A percentile compares a stretch with the other conserved stretches of the same genome.
Conservation (phyloP, 2,113 vertebrate genomes). For the Podarcis raffonei region DNA sequence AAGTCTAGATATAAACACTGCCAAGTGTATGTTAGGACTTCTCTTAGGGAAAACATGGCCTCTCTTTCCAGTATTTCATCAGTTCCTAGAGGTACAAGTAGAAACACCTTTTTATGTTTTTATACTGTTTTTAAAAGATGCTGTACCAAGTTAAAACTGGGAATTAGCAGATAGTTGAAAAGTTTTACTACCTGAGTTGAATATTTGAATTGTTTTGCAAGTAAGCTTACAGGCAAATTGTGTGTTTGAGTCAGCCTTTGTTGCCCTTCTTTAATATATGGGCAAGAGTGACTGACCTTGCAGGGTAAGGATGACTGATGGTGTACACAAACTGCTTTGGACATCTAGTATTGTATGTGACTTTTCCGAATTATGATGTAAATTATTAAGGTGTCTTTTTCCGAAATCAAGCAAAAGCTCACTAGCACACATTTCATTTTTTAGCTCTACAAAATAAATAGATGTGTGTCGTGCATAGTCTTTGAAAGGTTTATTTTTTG, state of each 20-base stretch:
- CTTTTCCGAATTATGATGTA: neutral
- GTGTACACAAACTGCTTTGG: neutral
- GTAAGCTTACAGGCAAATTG: too few species aligned
- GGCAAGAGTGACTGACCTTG: neutral
- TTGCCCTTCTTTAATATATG: neutral
- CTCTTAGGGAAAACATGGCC: constrained; percentile 98
- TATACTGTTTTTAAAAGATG: neutral
- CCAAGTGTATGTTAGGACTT: constrained; percentile 99
- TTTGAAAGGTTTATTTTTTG: neutral
- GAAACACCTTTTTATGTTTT: neutral
- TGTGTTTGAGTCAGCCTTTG: neutral
- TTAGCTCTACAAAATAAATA: neutral
- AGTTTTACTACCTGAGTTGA: neutral
- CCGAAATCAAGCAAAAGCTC: neutral
- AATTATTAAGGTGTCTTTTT: neutral
- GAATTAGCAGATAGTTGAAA: neutral
- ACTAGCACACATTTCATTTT: neutral
- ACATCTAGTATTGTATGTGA: neutral
- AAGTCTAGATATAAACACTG: constrained; percentile 99
- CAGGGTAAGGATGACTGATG: neutral
- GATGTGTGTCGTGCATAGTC: neutral
- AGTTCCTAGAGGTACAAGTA: constrained; percentile 94
- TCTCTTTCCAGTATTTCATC: constrained; percentile 98
- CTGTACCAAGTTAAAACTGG: neutral
- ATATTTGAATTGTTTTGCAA: neutral